Evolutionary conservation across 2,797 vertebrate genomes (phyloP), one percentile per base, ranked within the genome.

Genomic region (Morus bassanus): DNA sequence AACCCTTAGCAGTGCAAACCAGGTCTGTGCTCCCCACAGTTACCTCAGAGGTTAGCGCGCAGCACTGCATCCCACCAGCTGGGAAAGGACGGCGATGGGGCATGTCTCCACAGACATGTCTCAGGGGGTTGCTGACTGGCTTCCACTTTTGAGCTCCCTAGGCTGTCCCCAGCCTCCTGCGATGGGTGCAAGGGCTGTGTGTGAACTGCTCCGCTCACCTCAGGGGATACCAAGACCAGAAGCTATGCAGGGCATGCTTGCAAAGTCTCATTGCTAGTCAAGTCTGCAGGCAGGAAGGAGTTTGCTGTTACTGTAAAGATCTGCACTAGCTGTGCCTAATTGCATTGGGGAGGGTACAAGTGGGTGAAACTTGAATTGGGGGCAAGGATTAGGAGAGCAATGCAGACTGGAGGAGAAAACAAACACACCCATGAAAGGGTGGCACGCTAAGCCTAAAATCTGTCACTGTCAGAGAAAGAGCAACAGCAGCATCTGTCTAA

Each of bases 391-490:
- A 88, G 69, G 51, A 91, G 16, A 92, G 93, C 43, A 85, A 85
- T 90, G 89, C 59, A 94, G 92, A 84, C 80, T 84, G 69, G 69
- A 74, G 86, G 88, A 93, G 95, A 89, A 96, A 97, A 97, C 95
- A 96, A 96, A 94, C 93, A 95, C 90, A 48, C 75, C 91, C 89
- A 69, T 95, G 92, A 94, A 95, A 97, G 69, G 67, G 59, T 75
- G 85, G 79, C 64, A 75, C 35, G 75, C 68, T 59, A 53, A 83
- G 73, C 76, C 79, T 91, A 57, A 91, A 95, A 96, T 97, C 93
- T 95, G 93, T 97, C 95, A 91, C 95, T 97, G 92, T 91, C 95
- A 96, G 88, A 82, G 75, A 97, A 97, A 88, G 87, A 97, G 94
- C 85, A 94, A 96, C 91, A 90, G 94, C 92, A 94, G 94, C 94